A percentile compares a stretch with the other conserved stretches of the same genome.
phyloP scores from a whole-genome alignment of 2,888 invertebrate genomes.

The Aradus depressus region DNA sequence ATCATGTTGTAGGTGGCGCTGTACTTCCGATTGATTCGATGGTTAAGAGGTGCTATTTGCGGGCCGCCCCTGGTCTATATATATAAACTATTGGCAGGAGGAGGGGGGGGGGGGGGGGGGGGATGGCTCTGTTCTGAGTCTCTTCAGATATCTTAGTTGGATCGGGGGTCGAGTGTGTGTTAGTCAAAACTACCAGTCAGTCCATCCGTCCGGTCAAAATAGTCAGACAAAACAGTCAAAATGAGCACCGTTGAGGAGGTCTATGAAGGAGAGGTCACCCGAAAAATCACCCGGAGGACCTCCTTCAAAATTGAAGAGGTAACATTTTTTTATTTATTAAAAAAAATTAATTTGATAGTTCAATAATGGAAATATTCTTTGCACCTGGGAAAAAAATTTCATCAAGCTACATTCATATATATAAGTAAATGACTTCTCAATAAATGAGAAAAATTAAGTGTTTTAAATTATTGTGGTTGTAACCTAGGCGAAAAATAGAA shows the following conservation, averaged over 20 bases:
- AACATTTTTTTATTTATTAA: constrained; percentile 34
- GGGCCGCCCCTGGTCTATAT: constrained; percentile 24
- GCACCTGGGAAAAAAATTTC: background rate
- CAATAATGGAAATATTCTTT: background rate
- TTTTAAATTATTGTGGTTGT: background rate
- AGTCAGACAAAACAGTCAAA: constrained; percentile 2
- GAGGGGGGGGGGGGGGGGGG: background rate
- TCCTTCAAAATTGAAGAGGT: constrained; percentile 63
- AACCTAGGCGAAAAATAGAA: background rate
- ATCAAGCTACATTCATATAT: background rate
- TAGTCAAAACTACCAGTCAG: no score
- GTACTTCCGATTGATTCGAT: no score
- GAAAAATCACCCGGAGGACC: constrained; percentile 53
- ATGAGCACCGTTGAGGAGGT: constrained; percentile 56
- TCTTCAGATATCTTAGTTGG: background rate
- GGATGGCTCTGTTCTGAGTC: background rate
- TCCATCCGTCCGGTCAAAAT: no score
- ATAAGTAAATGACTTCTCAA: background rate
- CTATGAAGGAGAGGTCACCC: constrained; percentile 57
- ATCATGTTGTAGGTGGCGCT: no score
- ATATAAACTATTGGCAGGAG: constrained; percentile 26
- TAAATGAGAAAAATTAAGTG: background rate
- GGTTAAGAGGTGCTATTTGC: no score
- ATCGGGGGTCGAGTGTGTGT: no score
- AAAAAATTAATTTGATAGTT: background rate